A percentile compares a stretch with the other conserved stretches of the same genome.
These are phyloP conservation scores for Malacoctenus gilli DNA, from an alignment of 2,797 vertebrate species.

Conservation along the genomic window DNA sequence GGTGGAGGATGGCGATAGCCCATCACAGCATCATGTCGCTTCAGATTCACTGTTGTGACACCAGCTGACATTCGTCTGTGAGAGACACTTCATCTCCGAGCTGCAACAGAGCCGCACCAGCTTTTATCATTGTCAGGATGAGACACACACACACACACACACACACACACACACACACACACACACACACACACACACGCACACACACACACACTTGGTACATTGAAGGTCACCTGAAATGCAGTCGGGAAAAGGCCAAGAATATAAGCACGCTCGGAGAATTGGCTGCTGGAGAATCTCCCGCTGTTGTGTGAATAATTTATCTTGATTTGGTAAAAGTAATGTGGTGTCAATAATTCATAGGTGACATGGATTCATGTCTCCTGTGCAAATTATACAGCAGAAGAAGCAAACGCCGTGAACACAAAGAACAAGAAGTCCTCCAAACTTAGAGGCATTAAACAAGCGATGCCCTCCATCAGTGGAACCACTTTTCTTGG, in stretches of 20 bases:
- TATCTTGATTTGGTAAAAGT: slow-evolving; percentile 41
- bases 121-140: slow-evolving; percentile 38
- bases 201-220: slow-evolving; percentile 1
- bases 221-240: slow-evolving; percentile 44
- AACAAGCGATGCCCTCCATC: no score
- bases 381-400: slow-evolving; percentile 11
- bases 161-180: slow-evolving; percentile 2
- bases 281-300: background rate
- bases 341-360: slow-evolving; percentile 39
- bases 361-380: slow-evolving; percentile 6
- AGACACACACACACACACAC: slow-evolving; percentile 12
- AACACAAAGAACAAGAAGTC: background rate
- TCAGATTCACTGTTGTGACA: slow-evolving; percentile 60
- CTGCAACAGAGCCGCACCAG: slow-evolving; percentile 18
- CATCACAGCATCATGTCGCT: slow-evolving; percentile 44
- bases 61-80: slow-evolving; percentile 46
- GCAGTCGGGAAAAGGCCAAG: background rate
- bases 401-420: background rate
- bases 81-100: slow-evolving; percentile 53
- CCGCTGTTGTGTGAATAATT: slow-evolving; percentile 35
- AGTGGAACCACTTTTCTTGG: no score
- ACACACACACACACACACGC: no score
- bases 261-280: background rate
- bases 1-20: background rate
- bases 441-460: background rate